Evolutionary conservation across 2,888 invertebrate species (phyloP), one percentile per base, ranked within the genome.

Genomic region (Syritta pipiens): DNA sequence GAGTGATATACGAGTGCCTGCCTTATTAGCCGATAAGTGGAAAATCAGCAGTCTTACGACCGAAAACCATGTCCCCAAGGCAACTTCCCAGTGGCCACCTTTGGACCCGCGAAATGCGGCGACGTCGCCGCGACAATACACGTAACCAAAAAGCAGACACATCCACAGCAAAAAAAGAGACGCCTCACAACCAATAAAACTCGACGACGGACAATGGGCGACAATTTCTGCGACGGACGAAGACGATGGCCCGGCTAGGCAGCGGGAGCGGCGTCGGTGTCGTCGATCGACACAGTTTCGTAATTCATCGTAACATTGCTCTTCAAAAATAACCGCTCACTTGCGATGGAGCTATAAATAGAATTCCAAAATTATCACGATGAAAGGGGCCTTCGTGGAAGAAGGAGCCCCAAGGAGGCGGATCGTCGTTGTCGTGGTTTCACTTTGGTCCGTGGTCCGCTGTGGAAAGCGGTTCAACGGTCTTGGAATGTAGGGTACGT

Each of bases 291-390:
- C 63, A 76, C 76, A 76, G 69, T 76, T 76, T 76, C 76, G 69
- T 76, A 76, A 75, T 62, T 60, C 55, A 69, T 62, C 55, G 75
- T 44, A 59, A 59, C 68, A 46, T 48, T 69, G 63, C 55, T 76
- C 57, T 30, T 63, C 76, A 63, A 69, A 76, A 76, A 69, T 63
- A 76, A 76, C 68, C 68, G 49, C 68, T 26, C 44, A 46, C 46
- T 30, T 42, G 20, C 14, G 12, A 5, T 9, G 32, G 30, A 14
- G 63, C 26, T 76, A 76, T 30, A 76, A 76, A 76, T 76, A 76
- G 76, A 76, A 76, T 69, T 76, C 62, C 62, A 63, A 76, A 76
- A 69, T 69, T 57, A 57, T 59, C 57, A 37, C 53, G 32, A 67
- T n/a, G n/a, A n/a, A n/a, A n/a, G n/a, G n/a, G n/a, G n/a, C n/a